Evolutionary conservation across 1,140 invertebrate genomes (phyloP), one percentile per base, ranked within the genome.

Genomic region (Hylyphantes graminicola): DNA sequence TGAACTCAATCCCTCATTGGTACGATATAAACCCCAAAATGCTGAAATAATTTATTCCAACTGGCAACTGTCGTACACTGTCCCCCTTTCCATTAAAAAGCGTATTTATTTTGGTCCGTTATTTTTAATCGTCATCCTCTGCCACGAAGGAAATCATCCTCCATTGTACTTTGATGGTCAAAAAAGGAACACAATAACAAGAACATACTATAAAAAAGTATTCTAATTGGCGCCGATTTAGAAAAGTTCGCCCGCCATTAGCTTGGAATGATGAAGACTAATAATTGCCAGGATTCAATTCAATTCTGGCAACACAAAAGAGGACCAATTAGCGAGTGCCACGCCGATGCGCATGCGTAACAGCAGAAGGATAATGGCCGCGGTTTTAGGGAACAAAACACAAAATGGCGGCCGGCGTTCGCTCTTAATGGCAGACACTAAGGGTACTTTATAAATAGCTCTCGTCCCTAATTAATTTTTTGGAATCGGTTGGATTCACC

Each of bases 191-290:
- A 35, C 35, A 35, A 35, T 35, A 35, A 35, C 67, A 48, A 70
- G 67, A 70, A 57, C 35, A 54, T 15, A 61, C 11, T 11, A 17
- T 61, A 61, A 19, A 81, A 77, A 79, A 78, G 73, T 51, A 15
- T 73, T 81, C 78, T 81, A 81, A 81, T 81, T 81, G 78, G 78
- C 67, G 78, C 78, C 78, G 78, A 81, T 81, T 81, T 81, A 81
- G 78, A 81, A 81, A 68, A 81, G 78, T 81, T 81, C 78, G 78
- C 65, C 68, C 78, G 53, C 68, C 78, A 81, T 81, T 81, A 81
- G 61, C 78, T 67, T 53, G 68, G 78, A 81, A 81, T 81, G 78
- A 81, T 81, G 78, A 81, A 81, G 78, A 67, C 19, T 81, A 81
- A 81, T 81, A 81, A 81, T 81, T 81, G 68, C 78, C 15, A 8